These are phyloP conservation scores for Montipora foliosa DNA, from an alignment of 64 coral and sea anemone species.

Conservation along the genomic window DNA sequence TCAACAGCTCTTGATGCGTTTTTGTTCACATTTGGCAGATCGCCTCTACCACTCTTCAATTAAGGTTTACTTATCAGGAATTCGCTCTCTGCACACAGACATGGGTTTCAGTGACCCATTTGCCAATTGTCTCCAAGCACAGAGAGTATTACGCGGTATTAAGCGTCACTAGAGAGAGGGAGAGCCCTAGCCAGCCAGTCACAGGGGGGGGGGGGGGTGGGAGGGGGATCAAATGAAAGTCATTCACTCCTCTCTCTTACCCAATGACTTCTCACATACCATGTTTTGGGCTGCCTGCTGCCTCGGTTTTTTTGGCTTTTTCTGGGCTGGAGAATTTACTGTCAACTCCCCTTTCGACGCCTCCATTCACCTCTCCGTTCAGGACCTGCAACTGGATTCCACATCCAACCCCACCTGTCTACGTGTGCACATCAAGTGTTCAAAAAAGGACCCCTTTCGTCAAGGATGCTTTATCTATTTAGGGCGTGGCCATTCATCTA, in stretches of 20 bases:
- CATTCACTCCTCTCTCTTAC: background rate
- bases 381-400: background rate
- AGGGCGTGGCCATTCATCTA: background rate
- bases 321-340: background rate
- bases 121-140: too few relatives aligned
- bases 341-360: background rate
- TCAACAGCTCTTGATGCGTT: background rate
- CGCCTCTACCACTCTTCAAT: background rate
- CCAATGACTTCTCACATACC: background rate
- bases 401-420: background rate
- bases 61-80: conserved; percentile 9
- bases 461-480: background rate
- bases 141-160: background rate
- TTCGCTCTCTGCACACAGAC: background rate
- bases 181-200: background rate
- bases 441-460: background rate
- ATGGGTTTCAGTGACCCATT: too few relatives aligned
- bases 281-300: conserved; percentile 31
- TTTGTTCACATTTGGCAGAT: background rate
- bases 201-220: too few relatives aligned
- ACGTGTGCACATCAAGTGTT: background rate
- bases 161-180: background rate
- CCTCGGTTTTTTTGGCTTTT: background rate
- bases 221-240: background rate
- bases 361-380: background rate